Evolutionary conservation across 2,113 vertebrate species (phyloP), one percentile per base, ranked within the genome.

Genomic region (Archocentrus centrarchus): DNA sequence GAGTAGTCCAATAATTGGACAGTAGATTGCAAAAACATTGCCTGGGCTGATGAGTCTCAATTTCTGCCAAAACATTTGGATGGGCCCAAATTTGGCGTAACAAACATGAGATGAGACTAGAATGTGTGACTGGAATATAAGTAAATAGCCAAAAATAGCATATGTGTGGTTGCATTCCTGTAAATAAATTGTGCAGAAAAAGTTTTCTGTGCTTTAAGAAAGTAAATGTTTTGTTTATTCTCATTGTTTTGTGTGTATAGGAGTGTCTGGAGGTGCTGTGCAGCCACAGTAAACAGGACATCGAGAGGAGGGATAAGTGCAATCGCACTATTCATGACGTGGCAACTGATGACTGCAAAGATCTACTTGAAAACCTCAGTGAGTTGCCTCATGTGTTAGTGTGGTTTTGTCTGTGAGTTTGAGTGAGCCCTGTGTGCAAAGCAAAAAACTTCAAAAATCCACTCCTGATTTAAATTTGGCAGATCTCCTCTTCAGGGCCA

Each of bases 341-440:
- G 82, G 98, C 98, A 79, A 99, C 98, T 4, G 98, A 99, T 81
- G 98, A 99, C 96, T 99, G 98, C 95, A 99, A 99, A 93, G 97
- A 99, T 86, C 96, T 99, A 24, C 96, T 99, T 80, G 98, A 99
- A 94, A 99, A 97, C 85, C 96, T 98, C 85, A 88, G 98, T 99
- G 95, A 97, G 97, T 97, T 55, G 5, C 59, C 17, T 30, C 9
- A 24, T 79, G 5, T 24, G 7, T 80, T 37, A 39, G 32, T 58
- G 53, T 14, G 44, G 50, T 24, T 20, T 15, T 50, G 15, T 18
- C 24, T 50, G 4, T 30, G 39, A 70, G 41, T 75, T 53, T 20
- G 1, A 4, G 27, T 37, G 44, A 37, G 60, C 8, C 59, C 17
- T 18, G 1, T 27, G 24, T 59, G 6, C 3, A 6, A 17, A 50